These are phyloP conservation scores for Urophycis tenuis DNA, from an alignment of 2,797 vertebrate genomes.

Conservation along the genomic window DNA sequence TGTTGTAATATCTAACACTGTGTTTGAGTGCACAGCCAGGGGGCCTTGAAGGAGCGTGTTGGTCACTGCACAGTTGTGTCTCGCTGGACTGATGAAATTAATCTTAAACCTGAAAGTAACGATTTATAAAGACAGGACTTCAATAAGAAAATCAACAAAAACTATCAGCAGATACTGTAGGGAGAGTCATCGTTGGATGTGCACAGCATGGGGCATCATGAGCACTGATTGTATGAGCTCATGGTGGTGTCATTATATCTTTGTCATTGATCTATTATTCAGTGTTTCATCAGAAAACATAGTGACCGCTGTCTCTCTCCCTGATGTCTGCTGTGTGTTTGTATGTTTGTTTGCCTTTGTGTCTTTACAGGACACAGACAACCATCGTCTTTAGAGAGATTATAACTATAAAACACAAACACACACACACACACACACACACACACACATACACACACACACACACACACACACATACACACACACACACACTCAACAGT, in stretches of 20 bases:
- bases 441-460: slow-evolving; percentile 11
- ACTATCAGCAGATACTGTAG: background rate
- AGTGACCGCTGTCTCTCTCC: background rate
- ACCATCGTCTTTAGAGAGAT: no score
- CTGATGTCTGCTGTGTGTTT: background rate
- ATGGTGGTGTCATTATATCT: background rate
- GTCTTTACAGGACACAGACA: background rate
- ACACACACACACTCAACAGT: slow-evolving; percentile 20
- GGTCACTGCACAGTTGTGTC: background rate
- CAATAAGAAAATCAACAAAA: background rate
- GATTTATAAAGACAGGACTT: background rate
- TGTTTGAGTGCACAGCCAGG: background rate
- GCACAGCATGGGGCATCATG: background rate
- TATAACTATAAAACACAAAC: background rate
- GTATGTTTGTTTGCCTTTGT: background rate
- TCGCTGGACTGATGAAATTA: background rate
- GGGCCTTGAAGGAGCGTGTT: background rate
- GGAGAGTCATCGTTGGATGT: background rate
- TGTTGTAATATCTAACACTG: background rate
- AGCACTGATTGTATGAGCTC: background rate
- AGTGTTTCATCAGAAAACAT: background rate
- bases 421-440: background rate
- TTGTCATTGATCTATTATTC: background rate
- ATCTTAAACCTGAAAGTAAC: background rate
- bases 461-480: slow-evolving; percentile 1